Percentiles rank a stretch among this genome's conserved stretches.
Evolutionary conservation across 2,113 vertebrate genomes (phyloP).

Genomic region (Chamaea fasciata): DNA sequence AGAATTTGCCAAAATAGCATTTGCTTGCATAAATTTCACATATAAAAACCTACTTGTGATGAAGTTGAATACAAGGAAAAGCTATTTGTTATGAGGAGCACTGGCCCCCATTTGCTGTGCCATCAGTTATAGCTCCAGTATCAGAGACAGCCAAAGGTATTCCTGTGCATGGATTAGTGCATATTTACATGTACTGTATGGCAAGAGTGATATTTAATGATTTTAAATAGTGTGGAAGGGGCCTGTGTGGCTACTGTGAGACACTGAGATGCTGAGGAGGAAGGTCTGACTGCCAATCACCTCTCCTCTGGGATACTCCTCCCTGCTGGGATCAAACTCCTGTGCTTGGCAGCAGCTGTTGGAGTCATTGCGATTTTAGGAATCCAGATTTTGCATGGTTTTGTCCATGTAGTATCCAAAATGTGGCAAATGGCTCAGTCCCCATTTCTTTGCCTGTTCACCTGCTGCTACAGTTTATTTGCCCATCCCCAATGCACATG

Average conservation of each 20-base stretch:
- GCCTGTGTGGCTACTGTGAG: not conserved
- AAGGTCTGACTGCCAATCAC: not conserved
- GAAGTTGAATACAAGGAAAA: not conserved
- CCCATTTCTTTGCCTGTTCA: not conserved
- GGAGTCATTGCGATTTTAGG: not conserved
- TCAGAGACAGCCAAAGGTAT: not conserved
- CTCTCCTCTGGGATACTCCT: not conserved
- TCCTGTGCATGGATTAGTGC: not conserved
- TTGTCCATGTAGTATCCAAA: not conserved
- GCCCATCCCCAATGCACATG: not conserved
- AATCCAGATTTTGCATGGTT: not conserved
- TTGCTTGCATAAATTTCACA: constrained; percentile 2
- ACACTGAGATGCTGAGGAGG: not conserved
- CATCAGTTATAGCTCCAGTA: not conserved
- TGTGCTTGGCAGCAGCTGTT: not conserved
- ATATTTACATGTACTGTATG: not conserved
- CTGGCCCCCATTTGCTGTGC: not conserved
- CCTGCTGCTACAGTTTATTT: not conserved
- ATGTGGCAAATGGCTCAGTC: not conserved
- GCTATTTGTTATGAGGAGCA: not conserved
- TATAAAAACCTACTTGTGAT: not conserved
- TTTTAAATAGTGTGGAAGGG: not conserved
- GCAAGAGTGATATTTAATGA: not conserved
- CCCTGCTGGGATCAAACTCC: not conserved
- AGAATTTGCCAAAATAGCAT: not conserved